Evolutionary conservation across 2,888 invertebrate genomes (phyloP), one percentile per base, ranked within the genome.

Genomic region (Pandemis cinnamomeana): DNA sequence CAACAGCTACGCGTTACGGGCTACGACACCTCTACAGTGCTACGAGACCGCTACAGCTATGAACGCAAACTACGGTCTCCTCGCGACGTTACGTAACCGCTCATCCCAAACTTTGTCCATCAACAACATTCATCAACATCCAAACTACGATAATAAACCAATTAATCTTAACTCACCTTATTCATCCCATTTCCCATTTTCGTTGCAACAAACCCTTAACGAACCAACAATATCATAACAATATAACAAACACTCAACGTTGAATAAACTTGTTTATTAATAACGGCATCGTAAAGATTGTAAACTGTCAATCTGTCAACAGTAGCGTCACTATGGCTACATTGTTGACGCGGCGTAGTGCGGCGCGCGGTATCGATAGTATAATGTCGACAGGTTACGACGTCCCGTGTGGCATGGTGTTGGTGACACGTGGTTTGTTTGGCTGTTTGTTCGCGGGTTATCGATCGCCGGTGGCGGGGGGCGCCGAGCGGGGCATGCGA

Each of bases 111-210:
- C 60, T 76, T 61, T 51, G 11, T 64, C 44, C 51, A 68, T 63
- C 55, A 72, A 72, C 67, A 72, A 63, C 42, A 53, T 55, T 44
- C 48, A 41, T 51, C 60, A 66, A 60, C 41, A 67, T 27, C 46
- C 27, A n/a, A 44, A 61, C 55, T 8, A 15, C 4, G 7, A 3
- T 71, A 69, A 2, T 76, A 75, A 71, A 72, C 46, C 68, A 58
- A 60, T 72, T 67, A 7, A 36, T 15, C 70, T 8, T 55, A n/a
- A 15, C 91, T 95, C 92, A 97, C 97, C 97, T 97, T 97, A 93
- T 97, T 97, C 97, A 97, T 97, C 92, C 97, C 97, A 96, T 97
- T 97, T 93, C 97, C 97, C 97, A 97, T 90, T 80, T 86, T 81
- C 75, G 75, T 80, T 75, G 80, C 78, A 80, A 78, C 78, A 80